Percentiles rank a stretch among this genome's conserved stretches.
Evolutionary conservation across 2,113 vertebrate species (phyloP).

Genomic region (Elephantulus edwardii): DNA sequence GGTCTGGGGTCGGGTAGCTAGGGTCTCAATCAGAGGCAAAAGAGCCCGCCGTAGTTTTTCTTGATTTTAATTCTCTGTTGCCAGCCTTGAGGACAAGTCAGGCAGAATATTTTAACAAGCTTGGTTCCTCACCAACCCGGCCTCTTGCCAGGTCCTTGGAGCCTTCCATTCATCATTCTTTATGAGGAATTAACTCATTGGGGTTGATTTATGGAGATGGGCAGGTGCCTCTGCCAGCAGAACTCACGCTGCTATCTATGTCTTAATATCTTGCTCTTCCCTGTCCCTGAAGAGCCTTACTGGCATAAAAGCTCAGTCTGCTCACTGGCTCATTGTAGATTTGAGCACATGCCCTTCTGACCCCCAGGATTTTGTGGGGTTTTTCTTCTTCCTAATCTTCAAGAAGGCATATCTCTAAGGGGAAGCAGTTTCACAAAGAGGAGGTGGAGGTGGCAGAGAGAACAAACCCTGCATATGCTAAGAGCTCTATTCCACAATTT

Average conservation of each 20-base stretch:
- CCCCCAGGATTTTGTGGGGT: conserved; percentile 37
- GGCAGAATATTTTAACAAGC: neutral
- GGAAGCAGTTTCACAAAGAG: conserved; percentile 60
- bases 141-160: neutral
- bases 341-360: conserved; percentile 81
- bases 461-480: neutral
- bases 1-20: neutral
- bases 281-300: neutral
- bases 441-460: conserved; percentile 59
- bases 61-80: neutral
- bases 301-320: neutral
- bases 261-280: neutral
- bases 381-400: conserved; percentile 36
- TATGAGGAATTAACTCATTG: conserved; percentile 81
- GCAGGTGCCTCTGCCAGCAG: conserved; percentile 72
- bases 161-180: conserved; percentile 71
- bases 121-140: conserved; percentile 41
- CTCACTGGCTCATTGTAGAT: conserved; percentile 65
- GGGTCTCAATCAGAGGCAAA: neutral
- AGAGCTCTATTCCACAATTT: neutral
- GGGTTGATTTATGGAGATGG: conserved; percentile 80
- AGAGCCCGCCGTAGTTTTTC: neutral
- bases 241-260: neutral
- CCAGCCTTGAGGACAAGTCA: conserved; percentile 15
- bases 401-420: conserved; percentile 53